These are phyloP conservation scores for Thamnaconus septentrionalis DNA, from an alignment of 2,113 vertebrate species.

Conservation along the genomic window DNA sequence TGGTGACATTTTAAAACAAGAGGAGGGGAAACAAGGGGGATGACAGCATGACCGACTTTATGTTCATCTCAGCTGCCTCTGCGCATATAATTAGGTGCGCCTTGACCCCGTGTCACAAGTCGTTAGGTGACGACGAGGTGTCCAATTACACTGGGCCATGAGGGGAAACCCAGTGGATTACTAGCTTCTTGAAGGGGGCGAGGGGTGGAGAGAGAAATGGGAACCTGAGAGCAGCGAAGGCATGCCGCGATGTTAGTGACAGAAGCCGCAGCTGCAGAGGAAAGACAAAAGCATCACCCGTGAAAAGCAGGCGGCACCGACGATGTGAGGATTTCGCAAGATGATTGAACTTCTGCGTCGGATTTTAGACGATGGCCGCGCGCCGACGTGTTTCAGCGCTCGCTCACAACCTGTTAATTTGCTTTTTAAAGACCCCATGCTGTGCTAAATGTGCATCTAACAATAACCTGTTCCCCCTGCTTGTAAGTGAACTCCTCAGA, in stretches of 20 bases:
- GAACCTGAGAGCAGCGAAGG: conserved; percentile 33
- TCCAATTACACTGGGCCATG: conserved; percentile 14
- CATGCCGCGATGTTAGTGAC: conserved; percentile 48
- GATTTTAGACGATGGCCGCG: too few relatives aligned
- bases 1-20: conserved; percentile 3
- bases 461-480: too few relatives aligned
- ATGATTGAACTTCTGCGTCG: too few relatives aligned
- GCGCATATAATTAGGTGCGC: conserved; percentile 36
- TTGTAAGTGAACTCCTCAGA: too few relatives aligned
- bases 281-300: conserved; percentile 46
- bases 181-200: conserved; percentile 4
- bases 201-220: conserved; percentile 45
- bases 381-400: too few relatives aligned
- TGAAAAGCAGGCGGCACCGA: not conserved
- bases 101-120: conserved; percentile 28
- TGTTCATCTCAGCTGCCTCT: conserved; percentile 17
- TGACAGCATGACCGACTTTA: conserved; percentile 18
- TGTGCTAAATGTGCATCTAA: too few relatives aligned
- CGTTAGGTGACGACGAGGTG: conserved; percentile 14
- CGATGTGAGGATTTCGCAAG: too few relatives aligned
- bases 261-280: conserved; percentile 21
- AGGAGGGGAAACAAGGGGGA: not conserved
- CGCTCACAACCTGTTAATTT: too few relatives aligned
- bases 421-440: too few relatives aligned
- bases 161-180: conserved; percentile 37